These are phyloP conservation scores for Limnephilus marmoratus DNA, from an alignment of 2,888 invertebrate species.

Conservation along the genomic window DNA sequence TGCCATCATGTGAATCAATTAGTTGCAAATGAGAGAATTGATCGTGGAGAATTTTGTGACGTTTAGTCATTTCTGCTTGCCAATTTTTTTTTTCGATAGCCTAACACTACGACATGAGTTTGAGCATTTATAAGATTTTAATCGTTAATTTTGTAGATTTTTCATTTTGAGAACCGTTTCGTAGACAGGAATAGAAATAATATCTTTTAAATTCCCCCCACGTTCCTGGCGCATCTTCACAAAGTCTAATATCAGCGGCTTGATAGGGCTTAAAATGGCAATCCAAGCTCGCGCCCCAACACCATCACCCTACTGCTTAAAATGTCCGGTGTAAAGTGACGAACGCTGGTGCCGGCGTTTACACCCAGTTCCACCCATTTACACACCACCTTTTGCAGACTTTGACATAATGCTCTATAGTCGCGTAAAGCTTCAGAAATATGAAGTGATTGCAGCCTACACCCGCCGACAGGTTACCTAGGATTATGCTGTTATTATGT, in stretches of 20 bases:
- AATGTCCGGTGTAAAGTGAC: conserved; percentile 26
- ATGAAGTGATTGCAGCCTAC: not conserved
- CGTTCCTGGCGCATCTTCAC: not conserved
- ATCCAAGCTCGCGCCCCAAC: not conserved
- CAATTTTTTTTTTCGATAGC: not conserved
- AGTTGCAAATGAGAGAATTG: too few species aligned
- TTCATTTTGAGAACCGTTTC: not conserved
- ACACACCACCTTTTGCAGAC: not conserved
- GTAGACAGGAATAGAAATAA: not conserved
- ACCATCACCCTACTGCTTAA: conserved; percentile 4
- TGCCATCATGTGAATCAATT: too few species aligned
- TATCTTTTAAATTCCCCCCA: conserved; percentile 10
- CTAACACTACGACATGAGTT: not conserved
- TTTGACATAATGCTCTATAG: too few species aligned
- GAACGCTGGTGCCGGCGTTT: not conserved
- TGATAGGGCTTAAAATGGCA: not conserved
- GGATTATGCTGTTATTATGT: not conserved
- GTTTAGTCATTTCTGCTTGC: not conserved
- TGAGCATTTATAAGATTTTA: not conserved
- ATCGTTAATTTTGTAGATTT: not conserved
- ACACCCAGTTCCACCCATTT: not conserved
- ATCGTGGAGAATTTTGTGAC: not conserved
- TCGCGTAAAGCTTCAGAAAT: not conserved
- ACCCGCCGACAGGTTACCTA: not conserved
- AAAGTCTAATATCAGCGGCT: conserved; percentile 11